phyloP scores from a whole-genome alignment of 2,888 invertebrate species.

The Tetramorium bicarinatum region DNA sequence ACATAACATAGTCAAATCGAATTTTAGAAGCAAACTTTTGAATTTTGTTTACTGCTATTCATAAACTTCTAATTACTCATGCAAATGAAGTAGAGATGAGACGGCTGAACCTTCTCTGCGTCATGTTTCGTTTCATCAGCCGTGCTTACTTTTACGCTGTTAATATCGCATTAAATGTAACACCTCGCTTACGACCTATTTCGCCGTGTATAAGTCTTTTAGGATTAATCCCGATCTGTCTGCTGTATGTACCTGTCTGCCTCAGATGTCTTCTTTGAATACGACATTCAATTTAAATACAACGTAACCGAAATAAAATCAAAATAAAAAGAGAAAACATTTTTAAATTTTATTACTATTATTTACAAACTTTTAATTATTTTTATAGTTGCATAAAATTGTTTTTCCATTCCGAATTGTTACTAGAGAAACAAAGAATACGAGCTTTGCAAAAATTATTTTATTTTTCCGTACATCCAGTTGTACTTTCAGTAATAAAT shows the following conservation, averaged over 20 bases:
- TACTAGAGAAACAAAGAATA: neutral
- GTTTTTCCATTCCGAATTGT: neutral
- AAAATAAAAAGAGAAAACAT: neutral
- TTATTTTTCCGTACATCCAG: conserved; percentile 6
- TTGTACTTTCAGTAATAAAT: conserved; percentile 7
- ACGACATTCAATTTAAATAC: conserved; percentile 14
- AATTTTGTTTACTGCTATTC: neutral
- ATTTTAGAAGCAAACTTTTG: neutral
- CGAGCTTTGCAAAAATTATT: neutral
- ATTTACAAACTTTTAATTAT: neutral
- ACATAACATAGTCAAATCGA: neutral
- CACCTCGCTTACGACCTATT: conserved; percentile 20
- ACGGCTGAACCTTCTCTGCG: conserved; percentile 35
- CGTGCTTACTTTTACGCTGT: conserved; percentile 52
- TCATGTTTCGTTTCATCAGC: conserved; percentile 20
- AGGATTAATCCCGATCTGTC: conserved; percentile 52
- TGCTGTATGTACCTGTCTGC: neutral
- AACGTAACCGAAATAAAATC: neutral
- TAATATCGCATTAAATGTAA: conserved; percentile 57
- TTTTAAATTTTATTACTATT: neutral
- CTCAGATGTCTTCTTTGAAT: conserved; percentile 6
- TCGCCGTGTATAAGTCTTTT: conserved; percentile 8
- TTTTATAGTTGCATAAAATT: neutral
- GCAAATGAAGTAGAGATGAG: conserved; percentile 76
- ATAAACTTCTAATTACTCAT: conserved; percentile 61